A percentile compares a stretch with the other conserved stretches of the same genome.
phyloP scores from a whole-genome alignment of 2,888 invertebrate species.

The Dusona sp. region DNA sequence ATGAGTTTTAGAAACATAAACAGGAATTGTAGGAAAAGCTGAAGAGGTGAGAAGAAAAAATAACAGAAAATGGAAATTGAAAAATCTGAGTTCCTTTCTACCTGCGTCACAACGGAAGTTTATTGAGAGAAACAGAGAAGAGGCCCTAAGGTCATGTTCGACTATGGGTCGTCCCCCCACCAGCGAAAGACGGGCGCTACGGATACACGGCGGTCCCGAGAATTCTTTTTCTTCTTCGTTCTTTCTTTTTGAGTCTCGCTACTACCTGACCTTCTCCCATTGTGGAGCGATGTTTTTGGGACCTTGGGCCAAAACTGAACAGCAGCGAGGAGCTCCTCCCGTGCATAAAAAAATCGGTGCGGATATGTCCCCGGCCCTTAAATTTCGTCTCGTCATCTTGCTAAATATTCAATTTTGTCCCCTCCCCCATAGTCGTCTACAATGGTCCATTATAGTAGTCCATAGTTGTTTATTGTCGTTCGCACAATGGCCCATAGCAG shows the following conservation, averaged over 20 bases:
- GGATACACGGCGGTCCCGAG: not conserved
- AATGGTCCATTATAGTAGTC: not conserved
- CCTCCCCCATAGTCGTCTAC: not conserved
- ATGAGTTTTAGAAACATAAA: not conserved
- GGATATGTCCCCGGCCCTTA: conserved; percentile 1
- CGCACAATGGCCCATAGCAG: not conserved
- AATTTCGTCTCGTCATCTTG: not conserved
- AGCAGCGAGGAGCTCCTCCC: not conserved
- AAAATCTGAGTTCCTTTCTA: conserved; percentile 9
- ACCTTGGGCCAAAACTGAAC: conserved; percentile 9
- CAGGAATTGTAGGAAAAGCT: not conserved
- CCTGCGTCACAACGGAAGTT: conserved; percentile 19
- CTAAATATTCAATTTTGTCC: not conserved
- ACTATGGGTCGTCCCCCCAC: not conserved
- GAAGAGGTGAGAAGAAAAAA: not conserved
- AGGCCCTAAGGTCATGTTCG: conserved; percentile 17
- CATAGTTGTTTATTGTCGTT: not conserved
- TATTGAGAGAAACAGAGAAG: conserved; percentile 11
- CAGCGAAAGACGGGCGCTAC: not conserved
- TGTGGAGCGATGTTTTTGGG: conserved; percentile 2
- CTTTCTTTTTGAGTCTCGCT: conserved; percentile 5
- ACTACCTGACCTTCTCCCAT: conserved; percentile 20
- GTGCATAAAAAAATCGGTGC: not conserved
- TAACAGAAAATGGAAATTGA: not conserved
- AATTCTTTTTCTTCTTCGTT: conserved; percentile 1